Evolutionary conservation across 2,797 vertebrate genomes (phyloP), one percentile per base, ranked within the genome.

Genomic region (Leucoraja ocellata): DNA sequence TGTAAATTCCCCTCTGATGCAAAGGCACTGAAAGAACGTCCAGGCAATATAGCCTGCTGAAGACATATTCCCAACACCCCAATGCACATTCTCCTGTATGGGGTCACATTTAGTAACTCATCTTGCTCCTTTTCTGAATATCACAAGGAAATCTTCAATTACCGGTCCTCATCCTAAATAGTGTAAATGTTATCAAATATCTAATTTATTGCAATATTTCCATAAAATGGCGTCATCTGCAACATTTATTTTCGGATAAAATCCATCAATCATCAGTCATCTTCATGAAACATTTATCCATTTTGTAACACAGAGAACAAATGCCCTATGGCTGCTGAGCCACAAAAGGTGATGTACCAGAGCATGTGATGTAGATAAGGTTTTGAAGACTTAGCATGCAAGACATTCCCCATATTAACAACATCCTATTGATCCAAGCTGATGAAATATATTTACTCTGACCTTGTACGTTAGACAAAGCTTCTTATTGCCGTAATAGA

Each of bases 391-490:
- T 92, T 74, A 74, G 71, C 90, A 92, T 58, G 36, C 68, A 92
- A 92, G 71, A 92, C 39, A 16, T 71, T 92, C 36, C 68, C 39
- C 25, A 92, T 76, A 92, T 54, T 74, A 76, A 73, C 90, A 92
- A 92, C 71, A 92, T 73, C 21, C 46, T 91, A 92, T 74, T 92
- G 90, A 92, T 92, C 71, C 46, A 74, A 23, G 23, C 68, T 91
- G 68, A 21, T 92, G 39, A 92, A 92, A 92, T 54, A 74, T 76
- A 92, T 76, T 92, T 92, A 74, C 71, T 58, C 90, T 91, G 88
- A 91, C 68, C 36, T 76, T 92, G 90, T 39, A 92, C 6, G 39
- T 92, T 73, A 92, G 36, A 92, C 71, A 92, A 92, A 92, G 71
- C 90, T 92, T 74, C 71, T 91, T 91, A 92, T 92, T 54, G 71